Evolutionary conservation across 2,888 invertebrate species (phyloP), one percentile per base, ranked within the genome.

Genomic region (Acanthosoma haemorrhoidale): DNA sequence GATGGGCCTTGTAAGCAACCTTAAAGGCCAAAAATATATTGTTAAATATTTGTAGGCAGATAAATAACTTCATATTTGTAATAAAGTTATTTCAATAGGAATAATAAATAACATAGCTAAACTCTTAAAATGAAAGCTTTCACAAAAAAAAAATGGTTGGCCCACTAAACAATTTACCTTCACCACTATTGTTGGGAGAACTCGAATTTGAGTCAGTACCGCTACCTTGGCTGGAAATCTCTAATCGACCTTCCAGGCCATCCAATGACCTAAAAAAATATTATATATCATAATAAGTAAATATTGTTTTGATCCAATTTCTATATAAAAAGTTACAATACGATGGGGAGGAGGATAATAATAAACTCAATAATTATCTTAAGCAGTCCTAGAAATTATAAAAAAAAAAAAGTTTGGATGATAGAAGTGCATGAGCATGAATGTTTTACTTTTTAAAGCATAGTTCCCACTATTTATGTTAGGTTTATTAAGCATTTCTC

Each of bases 201-300:
- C 73, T 72, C 16, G 70, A 73, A 70, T 69, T 73, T 36, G 73
- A 73, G 66, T 74, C 74, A 31, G 74, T 71, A 36, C 73, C 74
- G 32, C 73, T 73, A 3, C 72, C 72, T 13, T 69, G 72, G 29
- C 72, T 72, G 16, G 72, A 72, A 15, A 72, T 63, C 16, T 72
- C 72, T 61, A 72, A 57, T 31, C 80, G 77, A 78, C 79, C 77
- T 79, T 80, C 78, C 51, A 61, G 32, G 31, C 70, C 36, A 25
- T 59, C 70, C 61, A 61, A 32, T 16, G 41, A 32, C n/a, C 63
- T 69, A 16, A 4, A 51, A 51, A 1, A 43, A 41, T n/a, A 15
- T 5, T 11, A 8, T 15, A 16, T 43, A n/a, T n/a, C n/a, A n/a
- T 6, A 32, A 32, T 32, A 32, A 32, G 32, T 32, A 32, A 32